These are phyloP conservation scores for Sturnus vulgaris DNA, from an alignment of 2,113 vertebrate species.

Conservation along the genomic window DNA sequence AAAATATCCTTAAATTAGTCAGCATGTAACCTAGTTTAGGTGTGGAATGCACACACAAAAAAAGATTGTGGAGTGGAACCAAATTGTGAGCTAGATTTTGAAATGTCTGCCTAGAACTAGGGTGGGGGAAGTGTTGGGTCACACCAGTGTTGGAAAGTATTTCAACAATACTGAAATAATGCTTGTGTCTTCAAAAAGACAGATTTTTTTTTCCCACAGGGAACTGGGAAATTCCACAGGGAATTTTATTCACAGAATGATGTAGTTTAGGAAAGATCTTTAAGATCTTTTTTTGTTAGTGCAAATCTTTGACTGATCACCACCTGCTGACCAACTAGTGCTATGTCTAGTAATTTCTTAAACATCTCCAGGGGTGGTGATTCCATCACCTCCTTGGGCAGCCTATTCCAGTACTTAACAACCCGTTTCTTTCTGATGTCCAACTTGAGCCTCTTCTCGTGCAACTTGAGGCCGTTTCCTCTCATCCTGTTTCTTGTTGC, in stretches of 20 bases:
- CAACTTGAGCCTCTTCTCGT: background rate
- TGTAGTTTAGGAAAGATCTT: background rate
- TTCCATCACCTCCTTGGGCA: background rate
- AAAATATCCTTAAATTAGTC: background rate
- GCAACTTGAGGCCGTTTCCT: background rate
- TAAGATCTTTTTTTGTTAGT: background rate
- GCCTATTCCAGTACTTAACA: background rate
- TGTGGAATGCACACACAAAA: background rate
- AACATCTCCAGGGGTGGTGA: background rate
- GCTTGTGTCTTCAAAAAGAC: background rate
- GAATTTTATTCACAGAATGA: background rate
- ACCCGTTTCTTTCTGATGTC: background rate
- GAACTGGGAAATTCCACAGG: background rate
- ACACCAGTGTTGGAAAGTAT: background rate
- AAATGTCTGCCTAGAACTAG: background rate
- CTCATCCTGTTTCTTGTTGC: background rate
- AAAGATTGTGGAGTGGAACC: background rate
- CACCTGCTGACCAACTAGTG: background rate
- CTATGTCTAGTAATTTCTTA: background rate
- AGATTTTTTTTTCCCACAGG: rapidly evolving
- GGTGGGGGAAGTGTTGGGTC: rapidly evolving
- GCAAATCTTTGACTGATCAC: background rate
- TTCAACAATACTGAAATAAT: background rate
- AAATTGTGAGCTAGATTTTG: background rate
- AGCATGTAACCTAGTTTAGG: background rate